These are phyloP conservation scores for Ceratitis capitata DNA, from an alignment of 1,140 invertebrate genomes.

Conservation along the genomic window DNA sequence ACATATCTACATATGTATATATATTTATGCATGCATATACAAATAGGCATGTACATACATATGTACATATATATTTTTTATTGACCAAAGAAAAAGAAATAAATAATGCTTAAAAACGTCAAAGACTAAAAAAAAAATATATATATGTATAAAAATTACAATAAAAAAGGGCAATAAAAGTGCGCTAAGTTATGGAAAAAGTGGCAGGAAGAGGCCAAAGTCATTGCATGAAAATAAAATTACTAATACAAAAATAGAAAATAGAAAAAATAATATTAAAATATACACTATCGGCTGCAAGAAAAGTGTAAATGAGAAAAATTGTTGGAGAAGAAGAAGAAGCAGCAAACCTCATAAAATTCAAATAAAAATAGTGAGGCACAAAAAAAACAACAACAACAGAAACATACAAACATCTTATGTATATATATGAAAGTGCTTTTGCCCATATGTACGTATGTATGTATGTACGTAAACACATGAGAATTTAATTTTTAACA, in stretches of 20 bases:
- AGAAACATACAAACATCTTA: background rate
- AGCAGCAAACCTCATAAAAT: constrained; percentile 31
- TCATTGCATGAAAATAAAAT: constrained; percentile 4
- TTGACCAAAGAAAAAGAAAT: background rate
- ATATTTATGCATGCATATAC: no score
- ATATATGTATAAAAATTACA: no score
- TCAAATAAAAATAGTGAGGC: constrained; percentile 13
- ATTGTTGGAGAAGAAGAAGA: background rate
- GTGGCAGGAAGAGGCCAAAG: background rate
- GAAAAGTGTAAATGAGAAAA: constrained; percentile 19
- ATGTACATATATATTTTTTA: background rate
- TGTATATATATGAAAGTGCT: background rate
- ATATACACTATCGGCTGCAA: no score
- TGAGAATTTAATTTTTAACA: background rate
- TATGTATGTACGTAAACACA: background rate
- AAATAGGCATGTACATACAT: background rate
- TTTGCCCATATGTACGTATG: background rate
- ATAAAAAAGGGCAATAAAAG: constrained; percentile 2
- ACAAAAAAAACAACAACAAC: constrained; percentile 19
- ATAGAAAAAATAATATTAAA: background rate
- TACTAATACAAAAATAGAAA: constrained; percentile 27
- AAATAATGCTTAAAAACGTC: background rate
- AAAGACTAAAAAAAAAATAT: background rate
- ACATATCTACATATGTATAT: background rate
- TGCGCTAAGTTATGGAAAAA: background rate